Evolutionary conservation across 2,888 invertebrate genomes (phyloP).

Genomic region (Drosophila parthenogenetica): DNA sequence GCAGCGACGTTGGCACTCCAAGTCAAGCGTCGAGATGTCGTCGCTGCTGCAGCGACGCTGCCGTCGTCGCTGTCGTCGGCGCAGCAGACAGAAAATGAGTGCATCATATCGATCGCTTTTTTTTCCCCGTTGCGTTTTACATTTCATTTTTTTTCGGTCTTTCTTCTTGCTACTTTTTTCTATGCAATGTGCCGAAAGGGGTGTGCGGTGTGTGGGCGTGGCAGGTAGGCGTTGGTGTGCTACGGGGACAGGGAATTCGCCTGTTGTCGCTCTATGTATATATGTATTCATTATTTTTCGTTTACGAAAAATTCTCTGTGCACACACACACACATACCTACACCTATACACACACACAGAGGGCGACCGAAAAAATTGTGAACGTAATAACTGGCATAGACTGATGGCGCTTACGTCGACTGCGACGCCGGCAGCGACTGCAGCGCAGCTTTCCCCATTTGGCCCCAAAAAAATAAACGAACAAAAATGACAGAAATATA

Average conservation of each 20-base stretch:
- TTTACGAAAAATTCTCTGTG: slow-evolving; percentile 77
- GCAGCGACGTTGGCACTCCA: slow-evolving; percentile 68
- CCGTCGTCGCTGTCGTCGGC: slow-evolving; percentile 66
- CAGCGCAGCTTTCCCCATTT: slow-evolving; percentile 63
- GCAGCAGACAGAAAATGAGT: slow-evolving; percentile 85
- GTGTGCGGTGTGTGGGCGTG: slow-evolving; percentile 3
- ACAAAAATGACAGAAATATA: slow-evolving; percentile 45
- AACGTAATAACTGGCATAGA: slow-evolving; percentile 79
- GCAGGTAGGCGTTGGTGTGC: neutral
- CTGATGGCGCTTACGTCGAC: slow-evolving; percentile 58
- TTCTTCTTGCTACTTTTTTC: slow-evolving; percentile 79
- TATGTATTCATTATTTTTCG: slow-evolving; percentile 80
- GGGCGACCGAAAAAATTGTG: slow-evolving; percentile 65
- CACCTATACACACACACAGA: slow-evolving; percentile 44
- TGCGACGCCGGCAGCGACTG: slow-evolving; percentile 34
- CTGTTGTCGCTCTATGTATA: slow-evolving; percentile 64
- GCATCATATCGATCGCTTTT: slow-evolving; percentile 85
- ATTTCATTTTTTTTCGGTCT: slow-evolving; percentile 64
- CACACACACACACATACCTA: slow-evolving; percentile 50
- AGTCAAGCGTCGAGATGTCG: slow-evolving; percentile 66
- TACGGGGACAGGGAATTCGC: neutral
- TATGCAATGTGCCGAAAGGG: slow-evolving; percentile 68
- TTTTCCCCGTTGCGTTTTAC: slow-evolving; percentile 75
- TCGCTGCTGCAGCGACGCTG: slow-evolving; percentile 48
- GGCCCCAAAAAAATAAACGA: slow-evolving; percentile 58